Evolutionary conservation across 2,888 invertebrate species (phyloP).

Genomic region (Cacoxenus indagator): DNA sequence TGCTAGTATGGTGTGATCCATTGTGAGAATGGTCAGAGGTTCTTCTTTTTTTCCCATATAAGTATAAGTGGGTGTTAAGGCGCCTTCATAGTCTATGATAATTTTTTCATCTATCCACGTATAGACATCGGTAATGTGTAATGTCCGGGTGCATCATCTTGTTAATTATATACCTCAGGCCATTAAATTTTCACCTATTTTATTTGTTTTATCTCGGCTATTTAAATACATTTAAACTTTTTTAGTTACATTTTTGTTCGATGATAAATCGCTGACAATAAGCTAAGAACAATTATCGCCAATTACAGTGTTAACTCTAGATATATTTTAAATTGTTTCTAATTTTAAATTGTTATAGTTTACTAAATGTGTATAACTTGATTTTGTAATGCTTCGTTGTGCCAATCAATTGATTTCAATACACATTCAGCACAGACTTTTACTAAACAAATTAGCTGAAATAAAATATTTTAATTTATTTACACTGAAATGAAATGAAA

Average conservation of each 20-base stretch:
- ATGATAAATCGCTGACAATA: no score
- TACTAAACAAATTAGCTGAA: constrained; percentile 12
- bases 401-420: neutral
- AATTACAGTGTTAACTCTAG: neutral
- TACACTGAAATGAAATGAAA: no score
- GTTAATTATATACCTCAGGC: neutral
- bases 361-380: neutral
- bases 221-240: neutral
- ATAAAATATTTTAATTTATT: no score
- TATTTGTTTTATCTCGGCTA: no score
- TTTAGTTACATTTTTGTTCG: neutral
- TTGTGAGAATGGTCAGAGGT: no score
- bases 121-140: no score
- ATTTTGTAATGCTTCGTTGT: neutral
- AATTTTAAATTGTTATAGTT: neutral
- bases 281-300: neutral
- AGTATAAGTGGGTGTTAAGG: no score
- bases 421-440: neutral
- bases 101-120: no score
- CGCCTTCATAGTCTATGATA: no score
- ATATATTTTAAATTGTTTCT: neutral
- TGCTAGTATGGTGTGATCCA: no score
- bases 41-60: no score
- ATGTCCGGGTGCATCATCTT: neutral
- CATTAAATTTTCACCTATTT: no score